Conservation (phyloP, 2,888 invertebrate species). For the Phorcus lineatus region DNA sequence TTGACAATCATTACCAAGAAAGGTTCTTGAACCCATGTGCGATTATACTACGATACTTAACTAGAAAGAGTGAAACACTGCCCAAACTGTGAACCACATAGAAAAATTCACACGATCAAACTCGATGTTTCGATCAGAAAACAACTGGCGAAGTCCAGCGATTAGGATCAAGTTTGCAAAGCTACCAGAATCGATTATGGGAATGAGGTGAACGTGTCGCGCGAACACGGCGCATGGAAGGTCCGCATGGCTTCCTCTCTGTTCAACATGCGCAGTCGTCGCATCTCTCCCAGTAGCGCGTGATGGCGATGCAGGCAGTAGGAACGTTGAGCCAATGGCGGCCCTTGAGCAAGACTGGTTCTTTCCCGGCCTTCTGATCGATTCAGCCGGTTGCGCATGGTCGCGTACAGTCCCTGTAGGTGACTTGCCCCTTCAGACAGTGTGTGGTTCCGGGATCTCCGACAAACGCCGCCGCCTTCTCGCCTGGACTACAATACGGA, state of each 20-base stretch:
- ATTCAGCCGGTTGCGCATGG: neutral
- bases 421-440: neutral
- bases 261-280: slow-evolving; percentile 1
- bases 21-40: no score
- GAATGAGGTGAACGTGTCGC: slow-evolving; percentile 17
- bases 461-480: neutral
- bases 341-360: neutral
- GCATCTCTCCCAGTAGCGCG: neutral
- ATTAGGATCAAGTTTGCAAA: neutral
- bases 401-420: neutral
- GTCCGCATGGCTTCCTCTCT: slow-evolving; percentile 10
- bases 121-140: no score
- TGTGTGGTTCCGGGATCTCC: neutral
- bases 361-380: neutral
- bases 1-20: no score
- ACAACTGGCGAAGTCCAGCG: neutral
- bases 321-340: neutral
- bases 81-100: no score
- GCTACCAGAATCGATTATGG: neutral
- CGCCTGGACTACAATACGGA: slow-evolving; percentile 26
- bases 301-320: slow-evolving; percentile 14
- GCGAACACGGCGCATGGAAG: neutral
- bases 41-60: no score
- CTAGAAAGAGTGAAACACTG: no score
- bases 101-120: no score